Evolutionary conservation across 2,113 vertebrate species (phyloP).

Genomic region (Myodes glareolus): DNA sequence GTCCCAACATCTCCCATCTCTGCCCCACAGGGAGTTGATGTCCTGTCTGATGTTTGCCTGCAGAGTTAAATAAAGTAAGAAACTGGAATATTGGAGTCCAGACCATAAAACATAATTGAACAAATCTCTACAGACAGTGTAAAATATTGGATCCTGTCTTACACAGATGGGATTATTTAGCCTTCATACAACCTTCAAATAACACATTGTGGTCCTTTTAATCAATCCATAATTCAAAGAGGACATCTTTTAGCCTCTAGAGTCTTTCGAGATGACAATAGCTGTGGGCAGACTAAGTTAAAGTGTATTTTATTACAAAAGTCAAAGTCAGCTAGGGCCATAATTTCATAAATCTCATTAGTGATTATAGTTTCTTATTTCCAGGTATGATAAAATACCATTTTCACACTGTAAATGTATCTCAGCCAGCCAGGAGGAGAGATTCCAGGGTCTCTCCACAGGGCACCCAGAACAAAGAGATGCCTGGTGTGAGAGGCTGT

Average conservation of each 20-base stretch:
- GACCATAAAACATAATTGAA: constrained; percentile 75
- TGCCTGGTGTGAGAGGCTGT: constrained; percentile 67
- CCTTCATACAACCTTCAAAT: constrained; percentile 80
- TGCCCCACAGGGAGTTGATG: not conserved
- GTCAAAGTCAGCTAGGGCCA: constrained; percentile 73
- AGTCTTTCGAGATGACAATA: constrained; percentile 65
- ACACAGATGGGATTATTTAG: constrained; percentile 77
- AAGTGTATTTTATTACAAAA: constrained; percentile 77
- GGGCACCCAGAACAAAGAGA: constrained; percentile 72
- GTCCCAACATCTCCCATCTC: not conserved
- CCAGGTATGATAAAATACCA: constrained; percentile 77
- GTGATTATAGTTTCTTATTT: constrained; percentile 77
- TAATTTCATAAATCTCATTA: constrained; percentile 86
- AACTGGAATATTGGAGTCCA: constrained; percentile 42
- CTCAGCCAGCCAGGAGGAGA: constrained; percentile 29
- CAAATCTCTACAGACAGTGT: constrained; percentile 60
- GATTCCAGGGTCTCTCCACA: constrained; percentile 65
- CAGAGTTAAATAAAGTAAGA: constrained; percentile 58
- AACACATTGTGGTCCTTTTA: constrained; percentile 74
- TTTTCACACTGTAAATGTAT: constrained; percentile 79
- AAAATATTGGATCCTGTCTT: constrained; percentile 76
- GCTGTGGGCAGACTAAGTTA: constrained; percentile 62
- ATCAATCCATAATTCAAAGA: constrained; percentile 82
- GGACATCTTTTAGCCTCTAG: constrained; percentile 64
- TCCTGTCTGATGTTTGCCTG: not conserved